These are phyloP conservation scores for Stictocephala bisonia DNA, from an alignment of 2,888 invertebrate genomes.

Conservation along the genomic window DNA sequence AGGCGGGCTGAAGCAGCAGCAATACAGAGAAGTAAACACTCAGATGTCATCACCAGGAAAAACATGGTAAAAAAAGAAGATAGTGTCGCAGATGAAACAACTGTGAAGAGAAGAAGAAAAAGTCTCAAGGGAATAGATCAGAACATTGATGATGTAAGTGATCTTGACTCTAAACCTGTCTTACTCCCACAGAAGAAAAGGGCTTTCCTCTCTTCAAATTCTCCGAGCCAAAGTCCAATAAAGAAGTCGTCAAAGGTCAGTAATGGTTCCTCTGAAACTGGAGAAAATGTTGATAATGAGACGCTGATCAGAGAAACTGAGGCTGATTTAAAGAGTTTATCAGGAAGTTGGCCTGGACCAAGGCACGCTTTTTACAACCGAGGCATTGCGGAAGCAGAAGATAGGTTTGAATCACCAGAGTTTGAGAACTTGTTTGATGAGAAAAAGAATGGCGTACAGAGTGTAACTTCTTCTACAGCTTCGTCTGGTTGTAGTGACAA, in stretches of 20 bases:
- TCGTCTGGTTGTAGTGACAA: slow-evolving; percentile 35
- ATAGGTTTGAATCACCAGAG: slow-evolving; percentile 76
- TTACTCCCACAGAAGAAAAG: slow-evolving; percentile 71
- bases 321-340: slow-evolving; percentile 86
- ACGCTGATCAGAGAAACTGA: slow-evolving; percentile 88
- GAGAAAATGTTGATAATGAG: slow-evolving; percentile 80
- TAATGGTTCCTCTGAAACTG: slow-evolving; percentile 42
- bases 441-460: slow-evolving; percentile 70
- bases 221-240: slow-evolving; percentile 62
- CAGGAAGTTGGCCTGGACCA: slow-evolving; percentile 85
- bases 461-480: slow-evolving; percentile 21
- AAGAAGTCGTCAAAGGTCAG: slow-evolving; percentile 63
- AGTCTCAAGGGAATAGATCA: slow-evolving; percentile 46
- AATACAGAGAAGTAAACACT: slow-evolving; percentile 51
- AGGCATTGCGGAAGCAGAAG: slow-evolving; percentile 71
- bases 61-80: slow-evolving; percentile 53
- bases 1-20: slow-evolving; percentile 40
- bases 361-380: slow-evolving; percentile 73
- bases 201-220: slow-evolving; percentile 62
- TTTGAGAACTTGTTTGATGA: slow-evolving; percentile 89
- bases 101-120: slow-evolving; percentile 43
- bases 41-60: slow-evolving; percentile 54
- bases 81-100: slow-evolving; percentile 27
- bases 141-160: slow-evolving; percentile 49
- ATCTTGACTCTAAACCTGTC: slow-evolving; percentile 51